Conservation (phyloP, 2,888 invertebrate genomes). For the Megamerina dolium region DNA sequence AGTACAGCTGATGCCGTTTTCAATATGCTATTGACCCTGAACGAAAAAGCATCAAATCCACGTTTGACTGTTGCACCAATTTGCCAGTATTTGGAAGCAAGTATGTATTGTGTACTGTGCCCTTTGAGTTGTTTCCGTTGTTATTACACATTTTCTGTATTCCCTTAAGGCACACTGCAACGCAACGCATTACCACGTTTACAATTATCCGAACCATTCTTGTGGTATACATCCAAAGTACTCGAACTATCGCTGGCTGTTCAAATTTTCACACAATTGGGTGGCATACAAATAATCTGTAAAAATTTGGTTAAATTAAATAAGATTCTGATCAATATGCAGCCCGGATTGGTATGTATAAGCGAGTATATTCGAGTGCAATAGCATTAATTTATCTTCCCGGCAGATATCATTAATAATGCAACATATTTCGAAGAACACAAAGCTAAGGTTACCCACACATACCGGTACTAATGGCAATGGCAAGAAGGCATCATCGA, state of each 20-base stretch:
- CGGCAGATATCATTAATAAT: slow-evolving; percentile 52
- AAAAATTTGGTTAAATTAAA: slow-evolving; percentile 72
- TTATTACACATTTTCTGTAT: too few species aligned
- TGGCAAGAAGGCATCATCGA: slow-evolving; percentile 42
- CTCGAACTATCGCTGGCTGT: slow-evolving; percentile 72
- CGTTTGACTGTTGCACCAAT: slow-evolving; percentile 72
- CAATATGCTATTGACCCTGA: slow-evolving; percentile 70
- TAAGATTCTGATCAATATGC: slow-evolving; percentile 63
- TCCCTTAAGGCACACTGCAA: slow-evolving; percentile 37
- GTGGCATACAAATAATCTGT: slow-evolving; percentile 69
- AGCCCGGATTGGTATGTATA: slow-evolving; percentile 58
- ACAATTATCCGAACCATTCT: slow-evolving; percentile 76
- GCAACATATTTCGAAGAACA: slow-evolving; percentile 57
- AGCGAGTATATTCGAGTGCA: too few species aligned
- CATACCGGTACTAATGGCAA: slow-evolving; percentile 40
- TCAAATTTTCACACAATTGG: slow-evolving; percentile 67
- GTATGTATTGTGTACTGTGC: too few species aligned
- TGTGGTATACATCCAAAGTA: slow-evolving; percentile 75
- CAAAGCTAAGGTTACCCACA: slow-evolving; percentile 45
- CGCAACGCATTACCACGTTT: slow-evolving; percentile 44
- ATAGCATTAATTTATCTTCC: background rate
- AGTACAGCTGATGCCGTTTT: slow-evolving; percentile 85
- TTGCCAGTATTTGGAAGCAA: slow-evolving; percentile 59
- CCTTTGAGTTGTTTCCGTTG: too few species aligned
- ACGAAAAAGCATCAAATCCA: slow-evolving; percentile 69